Conservation (phyloP, 1,140 invertebrate species). For the Euborellia annulipes region DNA sequence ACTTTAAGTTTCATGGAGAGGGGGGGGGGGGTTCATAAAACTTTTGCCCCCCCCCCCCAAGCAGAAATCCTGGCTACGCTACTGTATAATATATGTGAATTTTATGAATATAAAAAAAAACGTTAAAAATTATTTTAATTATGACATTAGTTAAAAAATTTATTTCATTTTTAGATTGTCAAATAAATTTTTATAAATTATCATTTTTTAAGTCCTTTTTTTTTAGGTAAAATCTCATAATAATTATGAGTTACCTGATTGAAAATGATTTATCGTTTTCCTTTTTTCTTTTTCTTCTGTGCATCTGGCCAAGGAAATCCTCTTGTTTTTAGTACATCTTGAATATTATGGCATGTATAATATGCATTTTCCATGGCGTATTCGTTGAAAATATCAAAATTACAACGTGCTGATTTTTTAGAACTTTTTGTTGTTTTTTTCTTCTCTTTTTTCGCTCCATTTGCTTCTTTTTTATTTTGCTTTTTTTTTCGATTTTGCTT, state of each 20-base stretch:
- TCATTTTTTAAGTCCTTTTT: no score
- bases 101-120: no score
- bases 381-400: conserved; percentile 67
- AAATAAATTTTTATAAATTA: neutral
- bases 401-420: conserved; percentile 38
- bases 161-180: neutral
- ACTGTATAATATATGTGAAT: no score
- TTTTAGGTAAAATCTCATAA: no score
- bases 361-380: conserved; percentile 80
- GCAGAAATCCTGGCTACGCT: no score
- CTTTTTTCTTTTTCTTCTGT: conserved; percentile 60
- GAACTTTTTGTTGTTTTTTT: conserved; percentile 31
- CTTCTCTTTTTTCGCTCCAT: conserved; percentile 30
- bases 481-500: conserved; percentile 33
- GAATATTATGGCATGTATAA: conserved; percentile 74
- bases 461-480: conserved; percentile 30
- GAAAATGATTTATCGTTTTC: no score
- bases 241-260: no score
- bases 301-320: conserved; percentile 71
- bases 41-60: no score
- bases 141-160: neutral
- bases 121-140: no score
- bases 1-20: no score
- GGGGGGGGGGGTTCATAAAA: no score
- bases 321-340: conserved; percentile 55